phyloP scores from a whole-genome alignment of 2,113 vertebrate genomes.

The Brachypteracias leptosomus region DNA sequence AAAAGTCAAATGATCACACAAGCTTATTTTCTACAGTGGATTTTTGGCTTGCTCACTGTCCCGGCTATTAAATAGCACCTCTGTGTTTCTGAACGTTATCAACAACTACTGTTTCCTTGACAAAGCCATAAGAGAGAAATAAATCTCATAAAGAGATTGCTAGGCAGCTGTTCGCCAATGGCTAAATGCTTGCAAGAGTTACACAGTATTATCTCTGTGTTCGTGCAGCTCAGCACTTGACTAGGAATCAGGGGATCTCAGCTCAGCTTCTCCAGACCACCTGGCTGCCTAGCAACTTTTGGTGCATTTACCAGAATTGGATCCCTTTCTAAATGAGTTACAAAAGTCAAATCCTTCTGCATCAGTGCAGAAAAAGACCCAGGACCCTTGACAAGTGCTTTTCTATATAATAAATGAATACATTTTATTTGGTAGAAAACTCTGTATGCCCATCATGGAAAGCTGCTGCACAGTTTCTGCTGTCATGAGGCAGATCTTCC shows the following conservation, averaged over 20 bases:
- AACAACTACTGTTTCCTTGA: slow-evolving; percentile 25
- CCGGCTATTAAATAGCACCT: background rate
- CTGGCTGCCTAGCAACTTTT: slow-evolving; percentile 1
- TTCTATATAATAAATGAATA: background rate
- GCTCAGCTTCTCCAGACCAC: slow-evolving; percentile 30
- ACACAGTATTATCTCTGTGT: background rate
- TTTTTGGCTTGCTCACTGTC: background rate
- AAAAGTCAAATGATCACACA: background rate
- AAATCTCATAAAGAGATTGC: slow-evolving; percentile 53
- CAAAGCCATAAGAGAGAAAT: slow-evolving; percentile 31
- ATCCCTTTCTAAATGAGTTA: background rate
- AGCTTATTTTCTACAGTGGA: background rate
- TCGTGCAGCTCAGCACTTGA: slow-evolving; percentile 32
- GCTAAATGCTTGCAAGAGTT: slow-evolving; percentile 48
- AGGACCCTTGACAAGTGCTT: background rate
- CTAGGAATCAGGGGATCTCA: background rate
- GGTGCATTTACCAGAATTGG: background rate
- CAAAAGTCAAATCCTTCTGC: background rate
- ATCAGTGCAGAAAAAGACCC: background rate
- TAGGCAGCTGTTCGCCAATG: slow-evolving; percentile 49
- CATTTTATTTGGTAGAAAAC: background rate
- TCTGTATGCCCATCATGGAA: background rate
- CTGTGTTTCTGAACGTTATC: slow-evolving; percentile 24
- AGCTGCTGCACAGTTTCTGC: background rate
- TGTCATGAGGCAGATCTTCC: background rate